Percentiles rank a stretch among this genome's conserved stretches.
phyloP scores from a whole-genome alignment of 1,140 invertebrate species.

The Zaprionus taronus region DNA sequence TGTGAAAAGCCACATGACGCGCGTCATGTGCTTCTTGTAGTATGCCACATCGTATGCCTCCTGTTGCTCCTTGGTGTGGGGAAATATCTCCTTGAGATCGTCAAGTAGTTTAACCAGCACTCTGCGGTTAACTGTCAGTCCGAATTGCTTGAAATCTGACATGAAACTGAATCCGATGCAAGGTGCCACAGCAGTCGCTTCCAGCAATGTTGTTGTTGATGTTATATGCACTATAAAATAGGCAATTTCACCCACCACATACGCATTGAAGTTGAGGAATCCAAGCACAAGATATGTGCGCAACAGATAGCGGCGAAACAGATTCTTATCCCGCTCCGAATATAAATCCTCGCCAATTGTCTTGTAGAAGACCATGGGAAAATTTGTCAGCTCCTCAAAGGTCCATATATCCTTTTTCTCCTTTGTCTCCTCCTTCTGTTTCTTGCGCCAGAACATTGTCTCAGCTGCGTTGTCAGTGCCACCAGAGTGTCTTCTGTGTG shows the following conservation, averaged over 20 bases:
- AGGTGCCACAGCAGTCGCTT: constrained; percentile 69
- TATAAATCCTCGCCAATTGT: constrained; percentile 76
- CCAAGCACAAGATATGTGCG: constrained; percentile 58
- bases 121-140: constrained; percentile 56
- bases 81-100: constrained; percentile 60
- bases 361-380: constrained; percentile 69
- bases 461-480: not conserved
- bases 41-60: constrained; percentile 53
- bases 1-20: constrained; percentile 67
- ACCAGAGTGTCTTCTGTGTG: not conserved
- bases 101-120: constrained; percentile 55
- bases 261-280: constrained; percentile 70
- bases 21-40: constrained; percentile 64
- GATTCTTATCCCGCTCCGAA: constrained; percentile 59
- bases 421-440: constrained; percentile 6
- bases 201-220: constrained; percentile 66
- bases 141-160: constrained; percentile 75
- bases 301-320: constrained; percentile 51
- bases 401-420: constrained; percentile 32
- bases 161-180: constrained; percentile 76
- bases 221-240: constrained; percentile 72
- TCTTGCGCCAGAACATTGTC: constrained; percentile 55
- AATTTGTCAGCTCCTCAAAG: constrained; percentile 66
- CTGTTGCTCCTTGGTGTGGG: constrained; percentile 42
- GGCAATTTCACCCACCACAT: constrained; percentile 69